Percentiles rank a stretch among this genome's conserved stretches.
These are phyloP conservation scores for Thaleichthys pacificus DNA, from an alignment of 2,797 vertebrate species.

Conservation along the genomic window DNA sequence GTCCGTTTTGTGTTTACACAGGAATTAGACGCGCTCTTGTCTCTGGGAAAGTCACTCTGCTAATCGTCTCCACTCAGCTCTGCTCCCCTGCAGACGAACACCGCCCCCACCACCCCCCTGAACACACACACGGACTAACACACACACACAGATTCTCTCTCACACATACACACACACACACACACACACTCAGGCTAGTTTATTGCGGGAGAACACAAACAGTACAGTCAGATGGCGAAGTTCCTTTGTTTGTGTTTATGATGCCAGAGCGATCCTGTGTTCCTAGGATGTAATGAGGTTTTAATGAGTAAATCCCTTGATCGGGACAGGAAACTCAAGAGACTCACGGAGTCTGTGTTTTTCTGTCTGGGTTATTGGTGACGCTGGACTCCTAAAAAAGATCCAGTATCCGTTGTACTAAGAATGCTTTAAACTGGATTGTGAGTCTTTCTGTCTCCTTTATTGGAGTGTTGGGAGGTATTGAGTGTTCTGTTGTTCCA, in stretches of 20 bases:
- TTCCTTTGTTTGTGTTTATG: conserved; percentile 29
- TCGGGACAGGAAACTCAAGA: neutral
- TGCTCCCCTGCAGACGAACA: neutral
- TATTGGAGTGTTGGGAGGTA: neutral
- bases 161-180: conserved; percentile 3
- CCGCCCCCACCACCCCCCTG: neutral
- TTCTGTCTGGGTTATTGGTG: neutral
- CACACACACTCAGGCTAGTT: neutral
- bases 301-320: conserved; percentile 29
- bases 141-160: neutral
- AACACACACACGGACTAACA: neutral
- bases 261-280: conserved; percentile 30
- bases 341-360: neutral
- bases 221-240: conserved; percentile 26
- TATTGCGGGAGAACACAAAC: neutral
- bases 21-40: conserved; percentile 43
- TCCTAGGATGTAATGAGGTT: conserved; percentile 20
- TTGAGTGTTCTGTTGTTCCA: neutral
- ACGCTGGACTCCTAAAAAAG: no score
- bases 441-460: neutral
- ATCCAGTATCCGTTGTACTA: no score
- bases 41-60: conserved; percentile 33
- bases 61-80: conserved; percentile 30
- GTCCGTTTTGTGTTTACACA: conserved; percentile 33
- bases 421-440: neutral